Conservation (phyloP, 1,140 invertebrate genomes). For the Drosophila asahinai region DNA sequence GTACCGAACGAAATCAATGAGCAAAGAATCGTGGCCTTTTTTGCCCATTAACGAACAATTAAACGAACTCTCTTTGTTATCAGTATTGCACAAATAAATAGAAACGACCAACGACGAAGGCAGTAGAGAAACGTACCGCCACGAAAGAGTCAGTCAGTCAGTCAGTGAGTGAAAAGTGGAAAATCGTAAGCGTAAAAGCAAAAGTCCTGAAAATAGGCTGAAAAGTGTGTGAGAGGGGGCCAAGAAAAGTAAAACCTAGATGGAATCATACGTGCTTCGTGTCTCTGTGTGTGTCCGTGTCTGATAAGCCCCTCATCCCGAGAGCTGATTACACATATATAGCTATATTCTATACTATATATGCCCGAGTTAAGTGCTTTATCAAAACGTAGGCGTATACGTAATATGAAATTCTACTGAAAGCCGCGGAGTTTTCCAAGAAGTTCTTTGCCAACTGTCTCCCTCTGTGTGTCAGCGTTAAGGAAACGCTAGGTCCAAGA, state of each 20-base stretch:
- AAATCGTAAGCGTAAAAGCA: slow-evolving; percentile 8
- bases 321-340: slow-evolving; percentile 38
- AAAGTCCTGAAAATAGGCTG: slow-evolving; percentile 22
- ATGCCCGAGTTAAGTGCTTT: slow-evolving; percentile 45
- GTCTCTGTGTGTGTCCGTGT: slow-evolving; percentile 13
- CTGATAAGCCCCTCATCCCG: slow-evolving; percentile 48
- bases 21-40: slow-evolving; percentile 36
- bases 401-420: slow-evolving; percentile 52
- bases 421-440: slow-evolving; percentile 31
- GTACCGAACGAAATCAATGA: slow-evolving; percentile 50
- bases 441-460: background rate
- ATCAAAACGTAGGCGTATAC: slow-evolving; percentile 64
- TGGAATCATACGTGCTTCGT: background rate
- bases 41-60: slow-evolving; percentile 71
- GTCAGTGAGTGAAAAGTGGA: slow-evolving; percentile 13
- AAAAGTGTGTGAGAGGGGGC: background rate
- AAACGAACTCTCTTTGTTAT: slow-evolving; percentile 73
- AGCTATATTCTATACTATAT: slow-evolving; percentile 17
- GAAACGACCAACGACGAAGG: slow-evolving; percentile 29
- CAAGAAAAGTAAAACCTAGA: slow-evolving; percentile 15
- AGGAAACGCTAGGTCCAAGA: background rate
- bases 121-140: slow-evolving; percentile 22
- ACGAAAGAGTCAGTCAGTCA: slow-evolving; percentile 16
- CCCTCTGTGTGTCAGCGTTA: too few relatives aligned
- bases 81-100: slow-evolving; percentile 70